phyloP scores from a whole-genome alignment of 2,888 invertebrate species.

The Orthonychiurus folsomi region DNA sequence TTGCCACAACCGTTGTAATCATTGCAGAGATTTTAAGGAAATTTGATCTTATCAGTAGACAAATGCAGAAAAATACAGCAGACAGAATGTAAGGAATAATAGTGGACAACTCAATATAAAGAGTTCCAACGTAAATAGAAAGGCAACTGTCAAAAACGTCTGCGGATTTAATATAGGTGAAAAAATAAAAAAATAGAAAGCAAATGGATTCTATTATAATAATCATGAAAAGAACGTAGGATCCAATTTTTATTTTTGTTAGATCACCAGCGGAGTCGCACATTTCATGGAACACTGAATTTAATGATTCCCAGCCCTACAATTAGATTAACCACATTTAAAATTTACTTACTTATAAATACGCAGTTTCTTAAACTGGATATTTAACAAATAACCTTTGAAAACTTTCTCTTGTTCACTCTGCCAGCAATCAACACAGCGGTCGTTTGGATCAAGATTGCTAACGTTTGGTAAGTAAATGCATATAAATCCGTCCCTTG shows the following conservation, averaged over 20 bases:
- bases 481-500: conserved; percentile 34
- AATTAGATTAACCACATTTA: no score
- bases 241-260: conserved; percentile 25
- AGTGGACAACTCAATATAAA: conserved; percentile 22
- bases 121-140: conserved; percentile 21
- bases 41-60: conserved; percentile 32
- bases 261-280: conserved; percentile 32
- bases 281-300: conserved; percentile 28
- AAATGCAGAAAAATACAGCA: conserved; percentile 31
- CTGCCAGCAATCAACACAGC: conserved; percentile 24
- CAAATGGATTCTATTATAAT: conserved; percentile 21
- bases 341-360: not conserved
- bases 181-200: conserved; percentile 23
- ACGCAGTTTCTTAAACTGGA: not conserved
- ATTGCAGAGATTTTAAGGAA: conserved; percentile 34
- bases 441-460: conserved; percentile 33
- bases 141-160: conserved; percentile 21
- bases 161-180: conserved; percentile 15
- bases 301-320: conserved; percentile 31
- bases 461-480: conserved; percentile 32
- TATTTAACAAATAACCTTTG: conserved; percentile 19
- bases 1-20: conserved; percentile 23
- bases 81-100: conserved; percentile 30
- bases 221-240: conserved; percentile 21
- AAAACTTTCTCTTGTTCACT: conserved; percentile 23